These are phyloP conservation scores for Scelioninae gen. 1 DNA, from an alignment of 2,888 invertebrate species.

Conservation along the genomic window DNA sequence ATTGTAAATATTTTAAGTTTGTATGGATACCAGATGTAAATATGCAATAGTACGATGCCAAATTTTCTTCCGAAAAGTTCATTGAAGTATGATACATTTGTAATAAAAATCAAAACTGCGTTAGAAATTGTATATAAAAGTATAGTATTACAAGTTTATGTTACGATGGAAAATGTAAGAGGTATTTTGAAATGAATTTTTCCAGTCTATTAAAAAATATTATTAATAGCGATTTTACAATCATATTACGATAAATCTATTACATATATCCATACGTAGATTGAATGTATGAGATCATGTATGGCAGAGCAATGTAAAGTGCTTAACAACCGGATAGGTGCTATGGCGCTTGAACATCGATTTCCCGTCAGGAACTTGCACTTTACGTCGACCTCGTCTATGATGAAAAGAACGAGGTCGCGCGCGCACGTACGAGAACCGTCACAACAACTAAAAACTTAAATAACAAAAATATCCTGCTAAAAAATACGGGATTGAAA, in stretches of 20 bases:
- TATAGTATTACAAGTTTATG: too few species aligned
- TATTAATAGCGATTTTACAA: neutral
- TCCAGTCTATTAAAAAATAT: neutral
- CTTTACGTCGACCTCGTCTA: constrained; percentile 72
- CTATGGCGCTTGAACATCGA: constrained; percentile 77
- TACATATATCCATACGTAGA: constrained; percentile 23
- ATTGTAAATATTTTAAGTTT: too few species aligned
- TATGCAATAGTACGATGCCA: too few species aligned
- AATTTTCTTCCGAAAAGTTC: too few species aligned
- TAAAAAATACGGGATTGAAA: neutral
- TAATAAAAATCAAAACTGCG: too few species aligned
- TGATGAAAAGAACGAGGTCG: constrained; percentile 68
- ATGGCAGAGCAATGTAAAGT: constrained; percentile 57
- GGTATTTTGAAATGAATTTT: too few species aligned
- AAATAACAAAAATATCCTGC: constrained; percentile 26
- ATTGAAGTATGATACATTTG: too few species aligned
- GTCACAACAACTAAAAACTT: constrained; percentile 41
- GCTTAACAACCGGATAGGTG: constrained; percentile 71
- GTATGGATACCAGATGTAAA: too few species aligned
- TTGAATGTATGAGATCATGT: constrained; percentile 51
- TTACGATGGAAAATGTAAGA: too few species aligned
- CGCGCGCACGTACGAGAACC: constrained; percentile 51
- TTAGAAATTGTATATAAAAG: too few species aligned
- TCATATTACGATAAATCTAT: neutral
- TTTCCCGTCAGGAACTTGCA: constrained; percentile 78